These are phyloP conservation scores for Latrodectus hesperus DNA, from an alignment of 2,888 invertebrate genomes.

Conservation along the genomic window DNA sequence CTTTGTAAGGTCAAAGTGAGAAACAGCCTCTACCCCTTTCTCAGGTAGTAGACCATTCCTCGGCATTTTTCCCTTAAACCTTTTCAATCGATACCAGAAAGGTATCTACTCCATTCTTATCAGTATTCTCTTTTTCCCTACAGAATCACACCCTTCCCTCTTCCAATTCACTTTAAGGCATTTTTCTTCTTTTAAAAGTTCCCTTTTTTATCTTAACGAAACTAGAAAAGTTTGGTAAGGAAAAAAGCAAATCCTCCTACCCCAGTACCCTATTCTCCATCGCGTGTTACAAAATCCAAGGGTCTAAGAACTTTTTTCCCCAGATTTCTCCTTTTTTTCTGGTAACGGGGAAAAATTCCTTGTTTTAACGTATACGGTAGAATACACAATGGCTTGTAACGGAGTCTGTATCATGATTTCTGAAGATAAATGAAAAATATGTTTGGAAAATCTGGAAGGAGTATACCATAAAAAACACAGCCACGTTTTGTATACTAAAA, in stretches of 20 bases:
- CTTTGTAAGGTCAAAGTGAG: neutral
- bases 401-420: too few species aligned
- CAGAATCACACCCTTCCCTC: conserved; percentile 9
- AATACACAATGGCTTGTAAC: too few species aligned
- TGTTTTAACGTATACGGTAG: too few species aligned
- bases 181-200: conserved; percentile 14
- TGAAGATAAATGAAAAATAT: too few species aligned
- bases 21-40: conserved; percentile 8
- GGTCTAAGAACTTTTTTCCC: neutral
- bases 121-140: conserved; percentile 18
- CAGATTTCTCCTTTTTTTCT: neutral
- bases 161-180: conserved; percentile 26
- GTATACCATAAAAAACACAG: too few species aligned
- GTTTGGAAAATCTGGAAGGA: too few species aligned
- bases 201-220: neutral
- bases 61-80: conserved; percentile 21
- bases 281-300: neutral
- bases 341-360: too few species aligned
- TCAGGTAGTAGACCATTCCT: conserved; percentile 19
- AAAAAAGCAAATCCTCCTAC: conserved; percentile 6
- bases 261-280: neutral
- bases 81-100: conserved; percentile 31
- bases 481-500: too few species aligned
- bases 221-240: neutral
- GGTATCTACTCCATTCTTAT: conserved; percentile 33